Conservation (phyloP, 2,888 invertebrate species). For the Girardia tigrina region DNA sequence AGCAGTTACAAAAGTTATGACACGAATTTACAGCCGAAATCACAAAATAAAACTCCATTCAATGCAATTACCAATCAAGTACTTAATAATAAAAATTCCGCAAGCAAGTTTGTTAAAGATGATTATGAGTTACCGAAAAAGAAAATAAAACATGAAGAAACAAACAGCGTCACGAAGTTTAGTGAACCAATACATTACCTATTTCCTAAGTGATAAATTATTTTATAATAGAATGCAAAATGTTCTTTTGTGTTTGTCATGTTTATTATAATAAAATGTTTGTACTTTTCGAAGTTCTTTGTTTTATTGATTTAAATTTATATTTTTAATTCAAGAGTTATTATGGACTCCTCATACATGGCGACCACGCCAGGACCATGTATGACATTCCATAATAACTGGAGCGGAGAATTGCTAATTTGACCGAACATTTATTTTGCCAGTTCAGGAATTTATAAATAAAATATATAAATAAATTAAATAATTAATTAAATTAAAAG, state of each 20-base stretch:
- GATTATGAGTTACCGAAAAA: background rate
- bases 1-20: background rate
- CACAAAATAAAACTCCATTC: background rate
- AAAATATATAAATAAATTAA: too few relatives aligned
- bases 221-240: background rate
- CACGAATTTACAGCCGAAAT: background rate
- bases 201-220: background rate
- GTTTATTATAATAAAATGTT: background rate
- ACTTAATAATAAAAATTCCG: background rate
- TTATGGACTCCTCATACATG: too few relatives aligned
- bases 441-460: too few relatives aligned
- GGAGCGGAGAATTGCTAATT: too few relatives aligned
- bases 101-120: background rate
- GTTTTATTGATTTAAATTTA: too few relatives aligned
- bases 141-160: slow-evolving; percentile 13
- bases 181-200: background rate
- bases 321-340: too few relatives aligned
- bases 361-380: too few relatives aligned
- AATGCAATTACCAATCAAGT: background rate
- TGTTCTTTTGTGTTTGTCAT: background rate
- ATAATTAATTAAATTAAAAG: too few relatives aligned
- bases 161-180: background rate
- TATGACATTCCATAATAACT: too few relatives aligned
- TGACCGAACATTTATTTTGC: too few relatives aligned
- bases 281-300: too few relatives aligned